phyloP scores from a whole-genome alignment of 64 coral and sea anemone genomes.

The Pocillopora damicornis region DNA sequence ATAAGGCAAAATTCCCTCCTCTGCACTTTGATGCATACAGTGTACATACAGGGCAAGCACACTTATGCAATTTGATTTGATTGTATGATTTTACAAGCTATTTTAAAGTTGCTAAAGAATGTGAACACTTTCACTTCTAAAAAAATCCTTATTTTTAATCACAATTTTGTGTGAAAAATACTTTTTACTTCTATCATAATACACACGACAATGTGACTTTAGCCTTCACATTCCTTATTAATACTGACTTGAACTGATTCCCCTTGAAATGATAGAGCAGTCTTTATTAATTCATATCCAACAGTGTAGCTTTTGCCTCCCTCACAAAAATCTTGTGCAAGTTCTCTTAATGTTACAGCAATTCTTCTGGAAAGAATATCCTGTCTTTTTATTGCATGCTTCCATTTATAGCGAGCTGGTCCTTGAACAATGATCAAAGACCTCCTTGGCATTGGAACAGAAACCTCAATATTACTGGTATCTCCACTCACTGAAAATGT shows the following conservation, averaged over 20 bases:
- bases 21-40: too few species aligned
- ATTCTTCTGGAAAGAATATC: conserved; percentile 77
- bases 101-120: too few species aligned
- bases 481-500: conserved; percentile 49
- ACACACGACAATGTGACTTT: neutral
- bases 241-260: conserved; percentile 70
- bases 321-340: conserved; percentile 66
- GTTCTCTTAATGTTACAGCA: conserved; percentile 89
- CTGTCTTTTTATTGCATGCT: conserved; percentile 83
- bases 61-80: too few species aligned
- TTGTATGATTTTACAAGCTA: too few species aligned
- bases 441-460: conserved; percentile 64
- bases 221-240: conserved; percentile 6
- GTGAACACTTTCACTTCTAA: too few species aligned
- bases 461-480: conserved; percentile 36
- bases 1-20: too few species aligned
- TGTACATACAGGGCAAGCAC: too few species aligned
- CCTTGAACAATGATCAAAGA: conserved; percentile 79
- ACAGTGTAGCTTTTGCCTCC: conserved; percentile 43
- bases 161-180: too few species aligned
- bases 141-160: too few species aligned
- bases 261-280: conserved; percentile 77
- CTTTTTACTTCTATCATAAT: too few species aligned
- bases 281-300: conserved; percentile 51
- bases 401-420: conserved; percentile 80